phyloP scores from a whole-genome alignment of 2,888 invertebrate genomes.

The Spicauda simplicius region DNA sequence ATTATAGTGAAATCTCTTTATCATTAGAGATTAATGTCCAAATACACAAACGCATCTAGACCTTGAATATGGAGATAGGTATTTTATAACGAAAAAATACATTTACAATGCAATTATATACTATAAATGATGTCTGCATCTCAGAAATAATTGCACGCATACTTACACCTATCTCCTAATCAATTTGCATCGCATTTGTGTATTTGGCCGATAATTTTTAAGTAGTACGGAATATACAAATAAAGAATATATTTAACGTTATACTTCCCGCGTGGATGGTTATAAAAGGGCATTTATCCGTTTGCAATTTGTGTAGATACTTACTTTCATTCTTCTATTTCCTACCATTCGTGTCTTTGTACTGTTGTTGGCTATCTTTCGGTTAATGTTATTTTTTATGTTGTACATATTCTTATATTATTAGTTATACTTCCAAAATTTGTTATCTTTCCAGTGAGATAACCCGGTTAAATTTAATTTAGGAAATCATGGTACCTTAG shows the following conservation, averaged over 20 bases:
- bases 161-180: conserved; percentile 15
- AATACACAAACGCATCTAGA: conserved; percentile 36
- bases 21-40: conserved; percentile 63
- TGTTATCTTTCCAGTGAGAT: conserved; percentile 68
- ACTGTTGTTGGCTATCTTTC: conserved; percentile 59
- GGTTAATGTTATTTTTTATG: conserved; percentile 52
- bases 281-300: conserved; percentile 77
- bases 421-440: conserved; percentile 49
- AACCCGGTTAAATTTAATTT: conserved; percentile 26
- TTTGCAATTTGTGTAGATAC: conserved; percentile 67
- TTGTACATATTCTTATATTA: conserved; percentile 60
- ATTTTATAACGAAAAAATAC: background rate
- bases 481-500: background rate
- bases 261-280: conserved; percentile 64
- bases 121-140: no score
- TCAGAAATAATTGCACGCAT: no score
- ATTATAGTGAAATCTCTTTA: conserved; percentile 74
- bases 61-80: conserved; percentile 8
- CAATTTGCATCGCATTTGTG: conserved; percentile 46
- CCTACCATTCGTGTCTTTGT: conserved; percentile 66
- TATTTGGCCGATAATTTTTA: conserved; percentile 59
- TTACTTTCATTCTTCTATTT: conserved; percentile 59
- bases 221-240: conserved; percentile 69
- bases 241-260: conserved; percentile 68
- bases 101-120: no score